Evolutionary conservation across 2,113 vertebrate species (phyloP).

Genomic region (Neopipo cinnamomea): DNA sequence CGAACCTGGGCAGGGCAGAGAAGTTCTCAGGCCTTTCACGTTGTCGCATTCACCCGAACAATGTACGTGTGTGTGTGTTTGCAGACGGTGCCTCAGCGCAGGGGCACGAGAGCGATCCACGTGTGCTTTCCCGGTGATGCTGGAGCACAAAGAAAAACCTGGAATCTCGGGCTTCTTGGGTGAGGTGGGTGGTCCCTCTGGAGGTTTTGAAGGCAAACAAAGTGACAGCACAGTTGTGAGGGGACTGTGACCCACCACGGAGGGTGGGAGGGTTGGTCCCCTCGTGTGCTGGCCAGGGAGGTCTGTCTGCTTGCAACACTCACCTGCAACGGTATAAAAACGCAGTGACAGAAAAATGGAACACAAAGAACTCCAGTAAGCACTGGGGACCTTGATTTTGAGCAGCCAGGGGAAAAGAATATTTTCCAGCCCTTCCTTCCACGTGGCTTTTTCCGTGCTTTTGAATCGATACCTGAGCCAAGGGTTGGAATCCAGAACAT

Average conservation of each 20-base stretch:
- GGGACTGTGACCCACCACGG: fast-evolving
- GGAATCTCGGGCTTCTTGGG: too few species aligned
- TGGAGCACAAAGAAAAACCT: too few species aligned
- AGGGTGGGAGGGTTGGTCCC: fast-evolving
- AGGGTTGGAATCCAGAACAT: background rate
- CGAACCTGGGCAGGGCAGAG: too few species aligned
- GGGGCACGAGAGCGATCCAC: too few species aligned
- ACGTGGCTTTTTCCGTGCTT: background rate
- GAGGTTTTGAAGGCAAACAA: background rate
- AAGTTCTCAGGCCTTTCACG: too few species aligned
- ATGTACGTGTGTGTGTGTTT: too few species aligned
- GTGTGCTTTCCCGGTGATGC: too few species aligned
- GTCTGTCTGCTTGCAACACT: background rate
- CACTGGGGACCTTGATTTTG: background rate
- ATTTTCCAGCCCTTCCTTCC: background rate
- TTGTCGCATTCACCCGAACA: too few species aligned
- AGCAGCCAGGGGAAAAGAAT: background rate
- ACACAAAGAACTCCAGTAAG: background rate
- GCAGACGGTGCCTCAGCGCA: too few species aligned
- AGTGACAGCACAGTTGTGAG: background rate
- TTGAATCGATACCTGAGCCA: background rate
- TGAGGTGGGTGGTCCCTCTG: background rate
- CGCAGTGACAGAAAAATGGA: background rate
- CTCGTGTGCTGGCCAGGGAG: background rate
- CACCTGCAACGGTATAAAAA: background rate